Percentiles rank a stretch among this genome's conserved stretches.
Evolutionary conservation across 2,113 vertebrate species (phyloP).

Genomic region (Salvelinus fontinalis): DNA sequence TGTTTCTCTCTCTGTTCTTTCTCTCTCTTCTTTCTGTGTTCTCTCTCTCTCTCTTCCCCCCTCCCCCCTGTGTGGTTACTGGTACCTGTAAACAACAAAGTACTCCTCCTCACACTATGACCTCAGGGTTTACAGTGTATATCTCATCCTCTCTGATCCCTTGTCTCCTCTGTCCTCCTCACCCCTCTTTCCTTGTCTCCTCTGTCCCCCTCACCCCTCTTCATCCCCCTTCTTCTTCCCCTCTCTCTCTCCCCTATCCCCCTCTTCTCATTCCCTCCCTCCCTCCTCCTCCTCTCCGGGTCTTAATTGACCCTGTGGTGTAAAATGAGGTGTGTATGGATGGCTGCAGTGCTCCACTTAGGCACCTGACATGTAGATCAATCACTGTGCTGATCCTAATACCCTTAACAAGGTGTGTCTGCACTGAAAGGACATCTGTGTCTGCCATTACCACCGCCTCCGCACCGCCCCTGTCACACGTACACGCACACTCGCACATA

Average conservation of each 20-base stretch:
- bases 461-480: slow-evolving; percentile 4
- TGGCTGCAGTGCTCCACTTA: slow-evolving; percentile 54
- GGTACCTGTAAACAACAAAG: neutral
- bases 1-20: too few relatives aligned
- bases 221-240: neutral
- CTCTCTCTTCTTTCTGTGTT: too few relatives aligned
- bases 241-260: neutral
- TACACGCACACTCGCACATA: neutral
- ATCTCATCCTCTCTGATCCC: neutral
- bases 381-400: slow-evolving; percentile 70
- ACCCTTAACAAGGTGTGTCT: slow-evolving; percentile 64
- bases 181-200: too few relatives aligned
- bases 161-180: too few relatives aligned
- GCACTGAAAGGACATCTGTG: slow-evolving; percentile 59
- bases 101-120: neutral
- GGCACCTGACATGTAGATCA: slow-evolving; percentile 69
- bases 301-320: slow-evolving; percentile 58
- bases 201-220: too few relatives aligned
- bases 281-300: slow-evolving; percentile 4
- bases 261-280: too few relatives aligned
- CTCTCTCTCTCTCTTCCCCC: too few relatives aligned
- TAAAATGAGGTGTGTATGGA: slow-evolving; percentile 49
- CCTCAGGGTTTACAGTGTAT: neutral
- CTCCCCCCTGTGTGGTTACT: neutral
- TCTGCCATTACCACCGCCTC: slow-evolving; percentile 4